Evolutionary conservation across 2,797 vertebrate species (phyloP).

Genomic region (Acanthurus tractus): DNA sequence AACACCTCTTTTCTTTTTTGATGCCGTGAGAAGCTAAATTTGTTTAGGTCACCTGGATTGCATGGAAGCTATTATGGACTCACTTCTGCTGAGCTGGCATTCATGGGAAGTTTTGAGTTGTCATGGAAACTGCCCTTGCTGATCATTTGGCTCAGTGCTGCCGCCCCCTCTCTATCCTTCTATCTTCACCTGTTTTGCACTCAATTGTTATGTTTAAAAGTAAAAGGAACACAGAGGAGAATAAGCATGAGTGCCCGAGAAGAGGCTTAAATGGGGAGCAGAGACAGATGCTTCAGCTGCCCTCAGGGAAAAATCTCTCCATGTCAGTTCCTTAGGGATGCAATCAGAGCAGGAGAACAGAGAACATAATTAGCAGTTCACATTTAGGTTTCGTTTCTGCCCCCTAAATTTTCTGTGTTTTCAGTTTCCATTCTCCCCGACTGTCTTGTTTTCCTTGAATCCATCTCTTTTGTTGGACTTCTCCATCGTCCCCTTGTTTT

Average conservation of each 20-base stretch:
- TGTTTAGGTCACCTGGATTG: conserved; percentile 32
- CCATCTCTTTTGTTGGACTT: conserved; percentile 7
- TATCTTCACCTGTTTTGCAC: conserved; percentile 26
- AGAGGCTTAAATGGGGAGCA: conserved; percentile 25
- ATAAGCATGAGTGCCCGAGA: neutral
- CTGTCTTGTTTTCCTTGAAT: conserved; percentile 39
- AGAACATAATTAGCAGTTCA: conserved; percentile 23
- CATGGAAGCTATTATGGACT: conserved; percentile 10
- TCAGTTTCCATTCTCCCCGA: conserved; percentile 23
- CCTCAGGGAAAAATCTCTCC: conserved; percentile 16
- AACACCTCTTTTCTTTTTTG: too few species aligned
- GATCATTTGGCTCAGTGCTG: conserved; percentile 43
- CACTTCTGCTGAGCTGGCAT: conserved; percentile 70
- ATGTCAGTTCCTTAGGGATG: conserved; percentile 26
- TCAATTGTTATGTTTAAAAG: conserved; percentile 25
- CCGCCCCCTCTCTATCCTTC: conserved; percentile 33
- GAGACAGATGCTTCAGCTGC: conserved; percentile 46
- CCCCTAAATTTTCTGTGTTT: neutral
- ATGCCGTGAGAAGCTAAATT: conserved; percentile 10
- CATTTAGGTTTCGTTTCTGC: conserved; percentile 18
- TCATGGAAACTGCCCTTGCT: conserved; percentile 78
- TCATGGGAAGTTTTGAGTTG: conserved; percentile 73
- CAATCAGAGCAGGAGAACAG: conserved; percentile 39
- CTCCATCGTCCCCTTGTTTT: conserved; percentile 70
- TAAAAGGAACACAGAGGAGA: conserved; percentile 3